phyloP scores from a whole-genome alignment of 2,888 invertebrate species.

The Sthenelais limicola region DNA sequence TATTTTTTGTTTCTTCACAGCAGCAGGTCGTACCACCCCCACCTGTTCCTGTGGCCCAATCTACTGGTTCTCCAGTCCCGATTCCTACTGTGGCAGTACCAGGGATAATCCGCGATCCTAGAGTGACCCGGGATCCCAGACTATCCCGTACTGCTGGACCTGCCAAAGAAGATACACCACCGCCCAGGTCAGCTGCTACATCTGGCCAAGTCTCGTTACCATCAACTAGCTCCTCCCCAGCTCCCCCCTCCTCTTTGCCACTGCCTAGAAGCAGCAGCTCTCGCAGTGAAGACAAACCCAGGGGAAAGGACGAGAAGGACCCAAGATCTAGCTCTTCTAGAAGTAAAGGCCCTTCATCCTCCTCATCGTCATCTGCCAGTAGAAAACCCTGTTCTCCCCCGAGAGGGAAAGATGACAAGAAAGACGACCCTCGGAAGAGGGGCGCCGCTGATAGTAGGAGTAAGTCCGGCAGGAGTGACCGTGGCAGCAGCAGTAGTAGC shows the following conservation, averaged over 20 bases:
- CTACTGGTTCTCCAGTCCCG: neutral
- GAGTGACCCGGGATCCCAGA: conserved; percentile 46
- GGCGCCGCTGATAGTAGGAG: neutral
- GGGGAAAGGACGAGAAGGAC: neutral
- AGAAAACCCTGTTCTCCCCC: too few species aligned
- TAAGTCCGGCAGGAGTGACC: neutral
- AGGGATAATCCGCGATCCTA: conserved; percentile 17
- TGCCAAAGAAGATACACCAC: neutral
- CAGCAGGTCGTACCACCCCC: too few species aligned
- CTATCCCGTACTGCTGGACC: conserved; percentile 36
- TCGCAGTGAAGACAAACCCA: neutral
- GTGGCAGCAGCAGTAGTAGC: conserved; percentile 1
- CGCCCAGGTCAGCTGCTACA: too few species aligned
- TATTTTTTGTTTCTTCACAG: too few species aligned
- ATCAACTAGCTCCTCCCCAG: too few species aligned
- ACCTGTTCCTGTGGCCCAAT: too few species aligned
- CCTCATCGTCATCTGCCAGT: too few species aligned
- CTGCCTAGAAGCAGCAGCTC: neutral
- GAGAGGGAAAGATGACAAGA: neutral
- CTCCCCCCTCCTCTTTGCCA: too few species aligned
- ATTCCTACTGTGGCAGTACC: conserved; percentile 24
- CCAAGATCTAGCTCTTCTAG: too few species aligned
- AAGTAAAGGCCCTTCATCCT: too few species aligned
- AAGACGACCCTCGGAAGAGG: neutral
- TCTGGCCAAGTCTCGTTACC: too few species aligned